Evolutionary conservation across 1,140 invertebrate genomes (phyloP), one percentile per base, ranked within the genome.

Genomic region (Pseudachorutes palmiensis): DNA sequence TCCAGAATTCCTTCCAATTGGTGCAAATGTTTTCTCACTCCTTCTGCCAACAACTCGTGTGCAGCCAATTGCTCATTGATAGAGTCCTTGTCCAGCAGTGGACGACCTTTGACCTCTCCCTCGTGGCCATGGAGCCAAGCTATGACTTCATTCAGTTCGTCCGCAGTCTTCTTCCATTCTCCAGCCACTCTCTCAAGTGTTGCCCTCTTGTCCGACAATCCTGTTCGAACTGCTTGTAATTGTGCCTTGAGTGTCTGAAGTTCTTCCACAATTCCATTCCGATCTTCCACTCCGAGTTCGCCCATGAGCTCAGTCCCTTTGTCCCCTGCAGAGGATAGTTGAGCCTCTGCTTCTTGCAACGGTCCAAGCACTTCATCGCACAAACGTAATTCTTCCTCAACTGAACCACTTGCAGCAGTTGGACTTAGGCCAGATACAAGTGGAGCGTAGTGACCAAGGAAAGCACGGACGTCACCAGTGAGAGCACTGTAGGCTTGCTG

Each of bases 101-200:
- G 91, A 65, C 91, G 82, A 0, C 89, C 89, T 74, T 89, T 90
- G 28, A 94, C 85, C 1, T 84, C 81, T 1, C 87, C 85, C 78
- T 96, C 91, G 70, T 92, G 92, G 29, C 86, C 84, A 70, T 92
- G 89, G 33, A 97, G 79, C 86, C 87, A 91, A 70, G 90, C 86
- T 0, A 96, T 80, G 12, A 90, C 88, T 64, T 87, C 86, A 57
- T 90, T 87, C 1, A 97, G 76, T 76, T 93, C 89, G 14, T 84
- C 81, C 9, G 88, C 85, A 58, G 94, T 80, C 76, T 91, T 89
- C 71, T 85, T 86, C 75, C 93, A 88, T 74, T 92, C 91, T 14
- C 90, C 91, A n/a, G 89, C 87, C 1, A 91, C 86, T 48, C 87
- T 81, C 76, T 94, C 89, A 75, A 94, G 90, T 75, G 94, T 87